Percentiles rank a stretch among this genome's conserved stretches.
phyloP scores from a whole-genome alignment of 2,113 vertebrate species.

The Paraplagusia blochii region DNA sequence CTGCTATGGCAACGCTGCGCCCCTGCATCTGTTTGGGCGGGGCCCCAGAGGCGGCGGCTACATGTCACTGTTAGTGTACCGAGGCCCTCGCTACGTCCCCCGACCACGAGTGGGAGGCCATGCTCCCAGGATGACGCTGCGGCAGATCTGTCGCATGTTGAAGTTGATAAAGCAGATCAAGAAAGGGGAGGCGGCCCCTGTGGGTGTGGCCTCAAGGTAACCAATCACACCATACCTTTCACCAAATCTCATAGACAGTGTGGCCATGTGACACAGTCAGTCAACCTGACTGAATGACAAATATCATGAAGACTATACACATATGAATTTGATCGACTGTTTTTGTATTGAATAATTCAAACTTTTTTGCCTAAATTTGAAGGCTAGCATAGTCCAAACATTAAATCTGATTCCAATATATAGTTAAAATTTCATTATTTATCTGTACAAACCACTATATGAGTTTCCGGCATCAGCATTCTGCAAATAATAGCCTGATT shows the following conservation, averaged over 20 bases:
- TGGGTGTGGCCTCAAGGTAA: constrained; percentile 54
- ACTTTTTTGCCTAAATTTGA: no score
- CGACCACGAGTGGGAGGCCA: constrained; percentile 61
- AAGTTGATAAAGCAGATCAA: constrained; percentile 72
- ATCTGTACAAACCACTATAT: no score
- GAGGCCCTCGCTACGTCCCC: constrained; percentile 60
- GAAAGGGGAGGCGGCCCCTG: constrained; percentile 57
- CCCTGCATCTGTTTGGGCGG: constrained; percentile 58
- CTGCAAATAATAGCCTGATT: no score
- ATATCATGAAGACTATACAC: no score
- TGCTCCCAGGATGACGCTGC: constrained; percentile 71
- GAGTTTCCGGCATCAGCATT: no score
- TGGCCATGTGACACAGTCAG: no score
- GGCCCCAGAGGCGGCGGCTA: constrained; percentile 47
- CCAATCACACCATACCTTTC: not conserved
- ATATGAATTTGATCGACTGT: no score
- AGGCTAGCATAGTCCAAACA: no score
- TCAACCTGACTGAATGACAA: no score
- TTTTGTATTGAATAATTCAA: no score
- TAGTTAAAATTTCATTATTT: no score
- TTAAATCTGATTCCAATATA: no score
- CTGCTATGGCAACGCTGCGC: constrained; percentile 63
- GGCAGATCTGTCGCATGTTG: constrained; percentile 75
- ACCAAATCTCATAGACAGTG: not conserved
- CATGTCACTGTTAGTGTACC: constrained; percentile 60